Conservation (phyloP, 2,797 vertebrate genomes). For the Discoglossus pictus region DNA sequence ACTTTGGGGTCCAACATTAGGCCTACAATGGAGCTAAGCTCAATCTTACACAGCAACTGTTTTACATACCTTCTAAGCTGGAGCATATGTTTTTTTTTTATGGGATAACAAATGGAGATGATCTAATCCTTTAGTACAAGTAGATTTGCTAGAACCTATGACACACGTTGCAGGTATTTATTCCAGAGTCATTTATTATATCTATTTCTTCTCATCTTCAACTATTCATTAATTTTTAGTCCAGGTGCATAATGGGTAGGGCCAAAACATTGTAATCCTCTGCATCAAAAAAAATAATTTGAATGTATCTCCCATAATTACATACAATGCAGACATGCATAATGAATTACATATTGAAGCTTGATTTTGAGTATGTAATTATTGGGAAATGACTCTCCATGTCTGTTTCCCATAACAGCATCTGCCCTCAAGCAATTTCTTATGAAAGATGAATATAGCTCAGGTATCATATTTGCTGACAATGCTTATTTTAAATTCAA, state of each 20-base stretch:
- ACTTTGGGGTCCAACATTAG: too few relatives aligned
- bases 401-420: conserved; percentile 4
- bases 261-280: background rate
- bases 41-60: too few relatives aligned
- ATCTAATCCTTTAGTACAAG: too few relatives aligned
- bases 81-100: too few relatives aligned
- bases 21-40: too few relatives aligned
- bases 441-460: conserved; percentile 5
- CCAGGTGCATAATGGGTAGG: background rate
- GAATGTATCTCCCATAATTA: conserved; percentile 24
- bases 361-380: conserved; percentile 27
- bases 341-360: conserved; percentile 13
- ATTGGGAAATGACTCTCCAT: conserved; percentile 13
- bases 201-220: conserved; percentile 22
- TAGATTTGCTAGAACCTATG: too few relatives aligned
- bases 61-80: too few relatives aligned
- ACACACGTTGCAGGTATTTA: conserved; percentile 12
- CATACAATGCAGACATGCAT: conserved; percentile 17
- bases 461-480: too few relatives aligned
- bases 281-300: conserved; percentile 4
- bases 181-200: conserved; percentile 4
- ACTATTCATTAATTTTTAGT: conserved; percentile 26
- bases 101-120: too few relatives aligned
- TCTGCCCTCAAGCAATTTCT: conserved; percentile 16
- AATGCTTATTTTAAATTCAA: too few relatives aligned